phyloP scores from a whole-genome alignment of 2,797 vertebrate species.

The Liparis tanakae region DNA sequence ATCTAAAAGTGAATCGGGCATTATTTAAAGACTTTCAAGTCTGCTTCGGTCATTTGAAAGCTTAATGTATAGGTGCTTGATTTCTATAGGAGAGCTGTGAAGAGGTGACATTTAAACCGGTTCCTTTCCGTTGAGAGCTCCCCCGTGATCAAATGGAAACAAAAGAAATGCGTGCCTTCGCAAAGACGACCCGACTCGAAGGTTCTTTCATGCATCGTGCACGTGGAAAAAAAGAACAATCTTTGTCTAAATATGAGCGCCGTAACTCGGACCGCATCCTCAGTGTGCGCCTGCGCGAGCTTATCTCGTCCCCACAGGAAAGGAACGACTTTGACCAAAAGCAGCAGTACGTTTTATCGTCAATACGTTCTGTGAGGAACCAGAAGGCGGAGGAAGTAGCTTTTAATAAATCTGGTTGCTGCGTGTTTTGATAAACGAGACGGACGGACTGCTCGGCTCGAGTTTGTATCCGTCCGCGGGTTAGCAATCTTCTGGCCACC shows the following conservation, averaged over 20 bases:
- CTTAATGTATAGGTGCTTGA: conserved; percentile 14
- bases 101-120: conserved; percentile 17
- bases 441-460: conserved; percentile 46
- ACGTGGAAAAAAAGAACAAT: conserved; percentile 23
- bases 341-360: conserved; percentile 67
- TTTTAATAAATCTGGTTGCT: conserved; percentile 44
- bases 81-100: conserved; percentile 12
- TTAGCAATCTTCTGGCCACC: conserved; percentile 43
- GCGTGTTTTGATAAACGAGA: conserved; percentile 48
- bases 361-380: conserved; percentile 77
- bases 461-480: conserved; percentile 48
- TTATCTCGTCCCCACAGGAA: conserved; percentile 79
- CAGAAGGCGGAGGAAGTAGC: conserved; percentile 58
- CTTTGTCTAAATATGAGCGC: conserved; percentile 44
- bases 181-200: conserved; percentile 33
- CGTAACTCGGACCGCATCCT: conserved; percentile 56
- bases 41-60: background rate
- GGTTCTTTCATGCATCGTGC: conserved; percentile 32
- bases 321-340: conserved; percentile 73
- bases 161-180: conserved; percentile 22
- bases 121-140: conserved; percentile 23
- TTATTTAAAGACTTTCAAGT: background rate
- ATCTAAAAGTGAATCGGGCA: background rate
- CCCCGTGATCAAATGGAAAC: conserved; percentile 37
- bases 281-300: conserved; percentile 49